Evolutionary conservation across 2,888 invertebrate species (phyloP), one percentile per base, ranked within the genome.

Genomic region (Sarcophaga caerulescens): DNA sequence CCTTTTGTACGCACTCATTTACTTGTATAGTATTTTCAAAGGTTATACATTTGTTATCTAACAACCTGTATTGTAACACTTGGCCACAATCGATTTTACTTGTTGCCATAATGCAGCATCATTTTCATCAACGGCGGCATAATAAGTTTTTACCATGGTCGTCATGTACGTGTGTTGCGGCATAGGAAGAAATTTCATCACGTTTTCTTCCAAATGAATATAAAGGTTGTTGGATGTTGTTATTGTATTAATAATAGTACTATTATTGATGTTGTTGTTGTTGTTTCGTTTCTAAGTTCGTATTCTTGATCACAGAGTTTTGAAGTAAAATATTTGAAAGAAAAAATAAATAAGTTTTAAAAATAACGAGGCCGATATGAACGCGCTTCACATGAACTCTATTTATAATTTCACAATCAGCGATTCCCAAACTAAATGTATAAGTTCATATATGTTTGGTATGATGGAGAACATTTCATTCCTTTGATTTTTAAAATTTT

Each of bases 131-230:
- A 25, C 79, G 21, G 66, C 82, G 11, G 63, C 75, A 60, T 70
- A 73, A 71, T 62, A 65, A 79, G 17, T 62, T 69, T 52, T 74
- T 23, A 65, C 65, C 73, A 60, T 17, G 52, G 11, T 81, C 44
- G 25, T 84, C 69, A 60, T 47, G 14, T 17, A 1, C 5, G 4
- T 52, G 4, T 47, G 2, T 8, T 21, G 68, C 63, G 60, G 74
- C 70, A 17, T 52, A 66, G 68, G 75, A 84, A 81, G 78, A 86
- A 84, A 86, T 86, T 86, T 86, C 86, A 86, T 86, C 86, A 86
- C 86, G 86, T 86, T 84, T 86, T 78, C 77, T 74, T 71, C 21
- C 59, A 73, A 77, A 78, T 65, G 78, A 78, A 84, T 81, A 86
- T 78, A 84, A 86, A 86, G 86, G 86, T 86, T 81, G 70, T 45